A percentile compares a stretch with the other conserved stretches of the same genome.
These are phyloP conservation scores for Zaprionus tsacasi DNA, from an alignment of 1,140 invertebrate genomes.

Conservation along the genomic window DNA sequence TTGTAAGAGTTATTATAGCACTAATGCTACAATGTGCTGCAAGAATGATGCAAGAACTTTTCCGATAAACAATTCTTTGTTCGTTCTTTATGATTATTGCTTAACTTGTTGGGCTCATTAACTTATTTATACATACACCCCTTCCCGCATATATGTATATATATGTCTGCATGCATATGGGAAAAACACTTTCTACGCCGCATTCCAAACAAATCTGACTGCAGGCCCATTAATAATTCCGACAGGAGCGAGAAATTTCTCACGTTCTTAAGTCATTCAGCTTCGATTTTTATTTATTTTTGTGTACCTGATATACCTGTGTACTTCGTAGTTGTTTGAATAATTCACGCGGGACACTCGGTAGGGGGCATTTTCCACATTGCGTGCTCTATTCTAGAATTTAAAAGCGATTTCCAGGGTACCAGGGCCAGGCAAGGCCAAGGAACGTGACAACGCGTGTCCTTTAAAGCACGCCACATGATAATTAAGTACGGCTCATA, in stretches of 20 bases:
- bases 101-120: constrained; percentile 1
- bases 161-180: too few species aligned
- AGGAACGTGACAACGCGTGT: constrained; percentile 22
- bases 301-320: not conserved
- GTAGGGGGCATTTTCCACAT: too few species aligned
- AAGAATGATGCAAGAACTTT: not conserved
- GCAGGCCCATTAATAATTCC: constrained; percentile 22
- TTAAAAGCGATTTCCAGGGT: constrained; percentile 2
- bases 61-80: not conserved
- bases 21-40: too few species aligned
- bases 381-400: not conserved
- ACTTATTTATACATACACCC: constrained; percentile 6
- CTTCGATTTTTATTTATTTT: not conserved
- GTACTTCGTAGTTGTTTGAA: not conserved
- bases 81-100: not conserved
- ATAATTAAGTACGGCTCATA: constrained; percentile 53
- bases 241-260: constrained; percentile 25
- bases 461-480: constrained; percentile 41
- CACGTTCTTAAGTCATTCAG: constrained; percentile 9
- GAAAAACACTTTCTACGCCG: constrained; percentile 42
- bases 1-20: not conserved
- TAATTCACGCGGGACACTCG: not conserved
- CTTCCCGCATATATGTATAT: not conserved
- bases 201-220: constrained; percentile 23
- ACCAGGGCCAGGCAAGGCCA: constrained; percentile 9